Conservation (phyloP, 2,113 vertebrate genomes). For the Dipodomys stephensi region DNA sequence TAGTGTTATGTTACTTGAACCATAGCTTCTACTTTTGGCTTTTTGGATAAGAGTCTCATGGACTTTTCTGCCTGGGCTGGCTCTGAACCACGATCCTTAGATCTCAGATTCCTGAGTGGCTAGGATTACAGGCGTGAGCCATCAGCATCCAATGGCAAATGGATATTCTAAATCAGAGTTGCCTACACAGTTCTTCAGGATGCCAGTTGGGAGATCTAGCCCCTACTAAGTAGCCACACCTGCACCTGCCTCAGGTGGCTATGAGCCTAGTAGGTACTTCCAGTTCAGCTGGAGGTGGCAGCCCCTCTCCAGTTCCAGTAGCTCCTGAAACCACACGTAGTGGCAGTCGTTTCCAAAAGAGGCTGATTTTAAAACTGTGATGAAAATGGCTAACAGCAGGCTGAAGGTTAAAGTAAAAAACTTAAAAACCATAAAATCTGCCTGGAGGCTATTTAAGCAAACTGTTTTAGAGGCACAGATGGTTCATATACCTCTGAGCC, state of each 20-base stretch:
- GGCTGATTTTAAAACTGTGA: constrained; percentile 80
- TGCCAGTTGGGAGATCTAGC: not conserved
- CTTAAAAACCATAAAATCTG: constrained; percentile 85
- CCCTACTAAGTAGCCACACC: not conserved
- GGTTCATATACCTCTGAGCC: constrained; percentile 90
- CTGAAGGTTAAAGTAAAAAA: constrained; percentile 83
- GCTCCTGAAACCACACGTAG: constrained; percentile 60
- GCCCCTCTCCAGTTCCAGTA: constrained; percentile 32
- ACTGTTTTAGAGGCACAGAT: constrained; percentile 92
- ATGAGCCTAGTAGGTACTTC: not conserved
- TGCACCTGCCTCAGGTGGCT: constrained; percentile 37
- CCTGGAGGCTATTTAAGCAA: constrained; percentile 90
- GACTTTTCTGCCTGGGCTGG: no score
- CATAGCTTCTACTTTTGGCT: no score
- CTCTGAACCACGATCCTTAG: no score
- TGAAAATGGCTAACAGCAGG: constrained; percentile 86
- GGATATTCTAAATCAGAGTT: constrained; percentile 11
- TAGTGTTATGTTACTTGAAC: no score
- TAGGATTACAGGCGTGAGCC: no score
- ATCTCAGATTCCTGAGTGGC: no score
- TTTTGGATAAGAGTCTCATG: no score
- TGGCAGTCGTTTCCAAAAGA: constrained; percentile 78
- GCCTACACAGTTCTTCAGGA: not conserved
- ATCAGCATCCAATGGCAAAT: not conserved
- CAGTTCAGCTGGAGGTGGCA: constrained; percentile 13